Base-by-base conservation (phyloP, 2,113 vertebrate genomes). In the Miniopterus natalensis region DNA sequence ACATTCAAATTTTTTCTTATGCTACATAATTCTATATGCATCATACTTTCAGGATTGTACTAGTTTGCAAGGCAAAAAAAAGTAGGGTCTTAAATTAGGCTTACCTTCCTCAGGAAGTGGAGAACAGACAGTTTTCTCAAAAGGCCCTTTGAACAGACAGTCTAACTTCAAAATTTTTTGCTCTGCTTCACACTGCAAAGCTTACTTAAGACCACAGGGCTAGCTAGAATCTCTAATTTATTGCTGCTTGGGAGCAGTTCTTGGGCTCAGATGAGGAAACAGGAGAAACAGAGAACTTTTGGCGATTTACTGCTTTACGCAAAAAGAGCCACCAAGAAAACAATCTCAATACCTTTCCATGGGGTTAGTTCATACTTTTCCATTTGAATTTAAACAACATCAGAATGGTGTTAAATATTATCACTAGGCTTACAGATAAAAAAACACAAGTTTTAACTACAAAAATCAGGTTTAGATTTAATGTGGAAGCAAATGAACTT, bases 391-490 rank as follows among this genome's bases (percentile, higher is more conserved):
- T 88, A 31, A 84, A 78, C 29, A 92, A 70, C 13, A 83, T 40
- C 31, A 90, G 15, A 95, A 90, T 83, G 51, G 40, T 90, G 0
- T 90, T 47, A 92, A 96, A 88, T 89, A 88, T 78, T 93, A 79
- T 81, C 55, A 85, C 36, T 90, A 91, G 94, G 53, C 23, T 94
- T 79, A 86, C 40, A 95, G 20, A 90, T 92, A 42, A 92, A 31
- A 31, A 80, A 77, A 80, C 8, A 31, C 9, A 90, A 89, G 10
- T 88, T 93, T 74, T 66, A 92, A 84, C 14, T 71, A 93, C 14
- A 23, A 83, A 91, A 93, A 94, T 90, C 71, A 63, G 36, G 74
- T 83, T 92, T 53, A 74, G n/a, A 93, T 80, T 92, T 88, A 95
- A 92, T 75, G 49, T 84, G 71, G 53, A 75, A 31, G 31, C 14